Evolutionary conservation across 2,888 invertebrate species (phyloP).

Genomic region (Molanna angustata): DNA sequence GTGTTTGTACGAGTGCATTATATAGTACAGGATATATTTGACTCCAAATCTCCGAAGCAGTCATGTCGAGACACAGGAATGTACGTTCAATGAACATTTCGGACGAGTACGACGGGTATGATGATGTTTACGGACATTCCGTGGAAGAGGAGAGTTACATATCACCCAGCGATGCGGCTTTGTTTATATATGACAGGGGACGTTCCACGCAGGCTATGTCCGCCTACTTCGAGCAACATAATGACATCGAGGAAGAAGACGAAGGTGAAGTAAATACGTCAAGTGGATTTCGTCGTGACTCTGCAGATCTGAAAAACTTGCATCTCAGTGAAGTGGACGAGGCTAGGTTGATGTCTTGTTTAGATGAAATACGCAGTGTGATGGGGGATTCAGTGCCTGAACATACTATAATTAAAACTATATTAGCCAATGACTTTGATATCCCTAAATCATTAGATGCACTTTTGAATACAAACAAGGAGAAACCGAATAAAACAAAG

Average conservation of each 20-base stretch:
- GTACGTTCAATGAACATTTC: conserved; percentile 80
- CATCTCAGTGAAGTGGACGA: conserved; percentile 65
- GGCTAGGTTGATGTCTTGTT: conserved; percentile 75
- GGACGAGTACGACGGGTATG: conserved; percentile 88
- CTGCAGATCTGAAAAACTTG: conserved; percentile 50
- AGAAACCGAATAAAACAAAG: conserved; percentile 34
- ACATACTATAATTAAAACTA: conserved; percentile 66
- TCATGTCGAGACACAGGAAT: conserved; percentile 85
- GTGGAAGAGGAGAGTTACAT: conserved; percentile 90
- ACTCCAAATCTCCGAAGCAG: too few relatives aligned
- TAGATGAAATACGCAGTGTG: conserved; percentile 77
- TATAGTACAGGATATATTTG: not conserved
- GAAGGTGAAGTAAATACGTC: conserved; percentile 59
- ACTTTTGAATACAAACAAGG: conserved; percentile 58
- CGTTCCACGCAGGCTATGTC: conserved; percentile 71
- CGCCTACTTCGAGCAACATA: conserved; percentile 71
- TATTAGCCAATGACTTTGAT: conserved; percentile 71
- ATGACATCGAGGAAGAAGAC: conserved; percentile 39
- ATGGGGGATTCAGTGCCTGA: conserved; percentile 76
- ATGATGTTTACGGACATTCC: conserved; percentile 90
- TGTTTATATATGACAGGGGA: conserved; percentile 83
- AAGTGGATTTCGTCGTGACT: conserved; percentile 45
- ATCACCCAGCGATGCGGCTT: conserved; percentile 82
- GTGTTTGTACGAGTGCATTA: not conserved
- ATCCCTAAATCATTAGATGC: conserved; percentile 70